Base-by-base conservation (phyloP, 2,113 vertebrate species). In the Zapus hudsonius region DNA sequence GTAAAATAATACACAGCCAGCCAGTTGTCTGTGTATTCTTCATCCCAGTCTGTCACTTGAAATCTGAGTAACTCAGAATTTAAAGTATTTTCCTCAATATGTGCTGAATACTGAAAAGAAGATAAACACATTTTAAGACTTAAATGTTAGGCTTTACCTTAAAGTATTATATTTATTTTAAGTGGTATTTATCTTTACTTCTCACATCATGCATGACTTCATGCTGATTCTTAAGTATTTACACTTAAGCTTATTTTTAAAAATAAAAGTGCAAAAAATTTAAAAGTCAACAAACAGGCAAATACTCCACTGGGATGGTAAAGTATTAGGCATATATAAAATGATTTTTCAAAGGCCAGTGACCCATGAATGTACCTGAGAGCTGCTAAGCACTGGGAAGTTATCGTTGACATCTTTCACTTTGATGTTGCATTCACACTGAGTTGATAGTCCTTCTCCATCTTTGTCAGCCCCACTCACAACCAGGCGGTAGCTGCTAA, bases 401-500 rank as follows among this genome's bases (percentile, higher is more conserved):
- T 99, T 99, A 96, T 99, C 99, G 27, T 99, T 99, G 95, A 99
- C 99, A 84, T 99, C 99, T 12, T 97, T 84, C 69, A 99, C 93
- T 95, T 94, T 98, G 84, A 99, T 97, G 0, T 66, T 87, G 16
- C 99, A 97, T 73, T 96, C 97, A 57, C 98, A 99, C 2, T 96
- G 98, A 89, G 97, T 98, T 0, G 97, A 92, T 2, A 97, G 95
- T 95, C 99, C 8, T 9, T 4, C 63, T 91, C 99, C 99, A n/a
- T 98, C 93, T 91, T 97, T 40, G 92, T 99, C 99, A 33, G 98
- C 94, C 0, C 97, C 99, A 81, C 90, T 97, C 94, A 99, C 97
- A 5, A 93, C 93, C 87, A 99, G 95, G 9, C 33, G 98, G 80
- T 99, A 99, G 38, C 95, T 98, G 67, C 98, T 97, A 57, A 98